These are phyloP conservation scores for Nilaparvata lugens DNA, from an alignment of 1,140 invertebrate species.

Conservation along the genomic window DNA sequence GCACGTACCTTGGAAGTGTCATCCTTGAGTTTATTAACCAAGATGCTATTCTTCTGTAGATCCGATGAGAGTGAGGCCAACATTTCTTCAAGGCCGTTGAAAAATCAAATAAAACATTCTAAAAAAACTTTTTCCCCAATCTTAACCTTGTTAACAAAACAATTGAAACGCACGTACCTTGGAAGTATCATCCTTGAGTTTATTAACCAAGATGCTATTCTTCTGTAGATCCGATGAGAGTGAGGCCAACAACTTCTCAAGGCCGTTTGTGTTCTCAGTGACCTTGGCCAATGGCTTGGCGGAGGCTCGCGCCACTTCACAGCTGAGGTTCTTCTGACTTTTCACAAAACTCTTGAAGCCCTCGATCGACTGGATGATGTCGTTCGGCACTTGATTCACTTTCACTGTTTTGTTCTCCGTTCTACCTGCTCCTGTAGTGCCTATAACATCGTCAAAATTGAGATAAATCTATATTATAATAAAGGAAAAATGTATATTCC, in stretches of 20 bases:
- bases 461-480: background rate
- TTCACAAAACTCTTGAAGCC: slow-evolving; percentile 63
- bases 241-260: slow-evolving; percentile 54
- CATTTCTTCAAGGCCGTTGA: too few species aligned
- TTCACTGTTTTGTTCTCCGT: slow-evolving; percentile 43
- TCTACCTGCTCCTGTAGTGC: slow-evolving; percentile 3
- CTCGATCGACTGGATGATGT: slow-evolving; percentile 50
- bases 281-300: slow-evolving; percentile 55
- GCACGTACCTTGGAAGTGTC: slow-evolving; percentile 52
- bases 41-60: slow-evolving; percentile 49
- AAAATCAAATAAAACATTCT: too few species aligned
- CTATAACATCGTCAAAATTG: background rate
- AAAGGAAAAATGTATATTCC: background rate
- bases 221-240: slow-evolving; percentile 48
- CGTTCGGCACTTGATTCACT: slow-evolving; percentile 61
- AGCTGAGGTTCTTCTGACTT: slow-evolving; percentile 68
- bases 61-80: slow-evolving; percentile 50
- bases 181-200: slow-evolving; percentile 62
- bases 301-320: slow-evolving; percentile 67
- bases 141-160: too few species aligned
- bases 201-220: slow-evolving; percentile 54
- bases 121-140: too few species aligned
- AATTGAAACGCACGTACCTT: slow-evolving; percentile 40
- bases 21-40: slow-evolving; percentile 58
- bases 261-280: slow-evolving; percentile 49